Base-by-base conservation (phyloP, 2,113 vertebrate genomes). In the Alouatta palliata region DNA sequence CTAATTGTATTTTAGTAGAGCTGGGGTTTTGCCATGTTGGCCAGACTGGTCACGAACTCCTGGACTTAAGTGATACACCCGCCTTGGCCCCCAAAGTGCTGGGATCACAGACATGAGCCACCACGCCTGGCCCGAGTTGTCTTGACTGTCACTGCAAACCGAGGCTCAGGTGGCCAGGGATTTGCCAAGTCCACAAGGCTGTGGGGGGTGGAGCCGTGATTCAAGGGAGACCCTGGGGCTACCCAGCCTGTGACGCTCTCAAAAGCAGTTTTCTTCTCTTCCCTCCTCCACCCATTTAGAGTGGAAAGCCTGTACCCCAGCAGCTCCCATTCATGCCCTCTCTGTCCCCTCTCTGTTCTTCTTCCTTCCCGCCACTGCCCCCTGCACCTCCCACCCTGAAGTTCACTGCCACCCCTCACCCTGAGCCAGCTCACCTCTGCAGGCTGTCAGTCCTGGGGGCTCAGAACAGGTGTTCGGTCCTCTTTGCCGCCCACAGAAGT, bases 101-200 rank as follows among this genome's bases (percentile, higher is more conserved):
- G 27, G 27, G 27, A 64, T 64, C 30, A 64, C 61, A 64, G 27
- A 5, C 61, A 32, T 13, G 27, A 64, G 27, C 61, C 27, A 64
- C 61, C 27, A 64, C 2, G 2, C 12, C 61, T 13, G 5, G 61
- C 27, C 40, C 0, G 6, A 68, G 83, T 0, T 1, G 8, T 35
- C 79, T 32, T 20, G 52, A 52, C 30, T 47, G 49, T 82, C 49
- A 19, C 82, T 23, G 20, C 52, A 93, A 68, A 37, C n/a, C 4
- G 0, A n/a, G 45, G 40, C 43, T 35, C 64, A 13, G 49, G 79
- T 1, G 71, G 70, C 43, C 21, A 37, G 89, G 6, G 66, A 64
- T 35, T 58, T 9, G 6, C 25, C 49, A 25, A 13, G 54, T 5
- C 71, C 49, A 20, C 13, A 4, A 32, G 3, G 19, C n/a, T 32